These are phyloP conservation scores for Bembecia ichneumoniformis DNA, from an alignment of 2,888 invertebrate genomes.

Conservation along the genomic window DNA sequence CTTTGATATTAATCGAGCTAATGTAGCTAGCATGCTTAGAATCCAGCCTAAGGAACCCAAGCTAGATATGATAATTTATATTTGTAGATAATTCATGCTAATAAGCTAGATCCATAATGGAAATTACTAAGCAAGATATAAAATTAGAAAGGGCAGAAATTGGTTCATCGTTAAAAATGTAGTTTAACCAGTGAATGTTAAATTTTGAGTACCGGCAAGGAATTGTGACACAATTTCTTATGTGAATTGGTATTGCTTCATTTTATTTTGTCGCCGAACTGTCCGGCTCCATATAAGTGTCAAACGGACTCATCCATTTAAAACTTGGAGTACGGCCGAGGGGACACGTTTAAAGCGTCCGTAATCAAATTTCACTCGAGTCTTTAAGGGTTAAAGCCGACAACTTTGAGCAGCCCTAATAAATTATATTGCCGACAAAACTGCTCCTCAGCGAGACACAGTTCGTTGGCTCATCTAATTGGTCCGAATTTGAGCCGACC, in stretches of 20 bases:
- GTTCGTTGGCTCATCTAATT: constrained; percentile 71
- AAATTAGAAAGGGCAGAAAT: too few relatives aligned
- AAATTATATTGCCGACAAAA: constrained; percentile 72
- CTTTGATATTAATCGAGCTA: too few relatives aligned
- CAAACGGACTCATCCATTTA: constrained; percentile 50
- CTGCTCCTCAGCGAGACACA: constrained; percentile 69
- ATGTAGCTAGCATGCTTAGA: too few relatives aligned
- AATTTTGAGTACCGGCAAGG: too few relatives aligned
- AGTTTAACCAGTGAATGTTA: too few relatives aligned
- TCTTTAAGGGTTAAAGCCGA: constrained; percentile 68
- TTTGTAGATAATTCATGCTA: too few relatives aligned
- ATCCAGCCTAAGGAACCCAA: too few relatives aligned
- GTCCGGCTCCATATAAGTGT: constrained; percentile 11
- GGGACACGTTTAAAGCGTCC: constrained; percentile 61
- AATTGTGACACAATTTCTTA: too few relatives aligned
- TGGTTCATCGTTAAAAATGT: too few relatives aligned
- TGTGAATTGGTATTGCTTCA: neutral
- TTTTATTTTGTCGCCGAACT: constrained; percentile 3
- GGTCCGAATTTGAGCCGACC: constrained; percentile 65
- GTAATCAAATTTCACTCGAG: constrained; percentile 70
- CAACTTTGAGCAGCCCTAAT: constrained; percentile 68
- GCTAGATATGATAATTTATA: too few relatives aligned
- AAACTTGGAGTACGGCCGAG: constrained; percentile 49
- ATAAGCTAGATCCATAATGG: too few relatives aligned
- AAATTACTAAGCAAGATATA: too few relatives aligned